Percentiles rank a stretch among this genome's conserved stretches.
phyloP scores from a whole-genome alignment of 1,140 invertebrate genomes.

The Melitaea cinxia region DNA sequence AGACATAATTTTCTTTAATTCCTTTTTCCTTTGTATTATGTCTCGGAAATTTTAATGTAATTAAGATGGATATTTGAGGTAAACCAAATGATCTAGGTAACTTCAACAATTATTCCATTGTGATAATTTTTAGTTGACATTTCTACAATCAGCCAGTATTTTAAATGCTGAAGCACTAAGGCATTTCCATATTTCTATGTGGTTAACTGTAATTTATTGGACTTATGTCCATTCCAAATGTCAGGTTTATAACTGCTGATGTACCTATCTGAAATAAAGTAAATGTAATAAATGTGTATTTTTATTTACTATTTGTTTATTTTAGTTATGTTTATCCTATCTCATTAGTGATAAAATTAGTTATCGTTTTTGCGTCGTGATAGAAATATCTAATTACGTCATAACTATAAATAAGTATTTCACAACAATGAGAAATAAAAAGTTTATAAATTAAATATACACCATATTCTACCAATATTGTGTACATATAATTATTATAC shows the following conservation, averaged over 20 bases:
- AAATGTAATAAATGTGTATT: conserved; percentile 59
- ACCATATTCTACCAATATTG: too few species aligned
- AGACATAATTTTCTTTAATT: conserved; percentile 21
- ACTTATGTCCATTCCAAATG: conserved; percentile 56
- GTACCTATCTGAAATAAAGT: conserved; percentile 73
- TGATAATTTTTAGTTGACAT: conserved; percentile 74
- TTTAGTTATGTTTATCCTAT: conserved; percentile 34
- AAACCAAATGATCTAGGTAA: conserved; percentile 71
- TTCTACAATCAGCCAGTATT: conserved; percentile 57
- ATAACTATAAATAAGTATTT: conserved; percentile 13
- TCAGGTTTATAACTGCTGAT: conserved; percentile 65
- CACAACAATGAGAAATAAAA: background rate
- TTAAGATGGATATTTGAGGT: conserved; percentile 60
- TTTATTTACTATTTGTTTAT: conserved; percentile 41
- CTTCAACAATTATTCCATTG: conserved; percentile 72
- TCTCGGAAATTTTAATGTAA: conserved; percentile 49
- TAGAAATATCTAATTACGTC: background rate
- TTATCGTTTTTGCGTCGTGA: background rate
- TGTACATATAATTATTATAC: too few species aligned
- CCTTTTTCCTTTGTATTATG: conserved; percentile 27
- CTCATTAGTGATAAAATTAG: background rate
- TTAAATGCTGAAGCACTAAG: conserved; percentile 58
- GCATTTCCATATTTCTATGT: conserved; percentile 54
- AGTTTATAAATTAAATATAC: too few species aligned
- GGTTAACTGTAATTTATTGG: conserved; percentile 68